Evolutionary conservation across 2,797 vertebrate species (phyloP).

Genomic region (Bradypus variegatus): DNA sequence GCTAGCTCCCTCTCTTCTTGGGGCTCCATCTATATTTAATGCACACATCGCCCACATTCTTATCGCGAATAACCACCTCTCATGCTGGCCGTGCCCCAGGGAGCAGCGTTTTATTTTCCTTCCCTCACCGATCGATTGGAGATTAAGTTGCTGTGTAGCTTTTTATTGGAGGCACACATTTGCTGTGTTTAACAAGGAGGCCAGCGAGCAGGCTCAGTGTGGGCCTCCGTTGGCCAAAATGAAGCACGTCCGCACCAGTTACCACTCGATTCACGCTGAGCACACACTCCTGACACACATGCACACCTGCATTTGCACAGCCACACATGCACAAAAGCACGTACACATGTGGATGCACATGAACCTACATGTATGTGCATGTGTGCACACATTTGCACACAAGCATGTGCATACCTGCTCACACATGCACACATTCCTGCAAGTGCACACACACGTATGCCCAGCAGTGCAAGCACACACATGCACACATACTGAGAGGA

Average conservation of each 20-base stretch:
- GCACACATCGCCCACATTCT: background rate
- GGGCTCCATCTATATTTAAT: slow-evolving; percentile 41
- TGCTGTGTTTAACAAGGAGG: slow-evolving; percentile 13
- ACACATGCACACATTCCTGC: background rate
- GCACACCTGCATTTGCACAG: background rate
- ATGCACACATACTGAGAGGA: background rate
- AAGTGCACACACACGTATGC: too few relatives aligned
- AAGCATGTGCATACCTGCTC: too few relatives aligned
- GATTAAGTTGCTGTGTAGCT: slow-evolving; percentile 10
- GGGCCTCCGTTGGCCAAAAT: background rate
- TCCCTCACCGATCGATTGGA: background rate
- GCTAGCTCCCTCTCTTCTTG: background rate
- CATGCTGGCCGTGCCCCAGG: background rate
- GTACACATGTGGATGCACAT: background rate
- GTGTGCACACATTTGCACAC: too few relatives aligned
- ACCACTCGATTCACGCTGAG: background rate
- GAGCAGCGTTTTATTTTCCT: background rate
- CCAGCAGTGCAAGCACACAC: background rate
- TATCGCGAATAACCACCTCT: background rate
- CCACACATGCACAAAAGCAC: too few relatives aligned
- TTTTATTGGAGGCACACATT: background rate
- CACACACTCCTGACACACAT: too few relatives aligned
- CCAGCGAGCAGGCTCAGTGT: background rate
- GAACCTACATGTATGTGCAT: background rate
- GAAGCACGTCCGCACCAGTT: background rate